A percentile compares a stretch with the other conserved stretches of the same genome.
Evolutionary conservation across 2,888 invertebrate species (phyloP).

Genomic region (Bellardia pandia): DNA sequence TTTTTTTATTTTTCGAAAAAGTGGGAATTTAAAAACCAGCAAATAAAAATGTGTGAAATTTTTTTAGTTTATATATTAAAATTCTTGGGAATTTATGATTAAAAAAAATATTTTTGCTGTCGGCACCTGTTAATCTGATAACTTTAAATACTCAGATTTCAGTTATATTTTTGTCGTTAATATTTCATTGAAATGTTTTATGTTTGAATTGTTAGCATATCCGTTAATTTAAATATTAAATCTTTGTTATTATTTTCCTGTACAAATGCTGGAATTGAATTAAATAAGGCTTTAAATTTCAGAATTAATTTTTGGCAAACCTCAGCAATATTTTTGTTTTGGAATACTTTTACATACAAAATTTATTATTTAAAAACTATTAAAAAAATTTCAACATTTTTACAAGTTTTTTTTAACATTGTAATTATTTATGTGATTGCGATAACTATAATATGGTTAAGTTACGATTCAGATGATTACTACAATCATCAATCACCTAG

Average conservation of each 20-base stretch:
- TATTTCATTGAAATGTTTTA: neutral
- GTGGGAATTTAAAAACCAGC: neutral
- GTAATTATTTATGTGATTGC: too few species aligned
- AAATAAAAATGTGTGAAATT: slow-evolving; percentile 23
- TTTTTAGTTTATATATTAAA: neutral
- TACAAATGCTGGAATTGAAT: too few species aligned
- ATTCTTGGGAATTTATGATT: slow-evolving; percentile 34
- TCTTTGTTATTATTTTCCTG: too few species aligned
- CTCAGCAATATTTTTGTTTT: slow-evolving; percentile 10
- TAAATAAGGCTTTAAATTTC: too few species aligned
- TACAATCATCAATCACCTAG: too few species aligned
- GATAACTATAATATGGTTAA: too few species aligned
- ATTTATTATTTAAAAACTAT: too few species aligned
- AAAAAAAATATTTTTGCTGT: slow-evolving; percentile 6
- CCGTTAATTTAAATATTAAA: neutral
- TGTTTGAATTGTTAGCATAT: neutral
- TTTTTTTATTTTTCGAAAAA: neutral
- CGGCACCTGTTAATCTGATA: slow-evolving; percentile 64
- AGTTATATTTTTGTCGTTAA: slow-evolving; percentile 11
- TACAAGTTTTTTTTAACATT: too few species aligned
- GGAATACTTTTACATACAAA: too few species aligned
- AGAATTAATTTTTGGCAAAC: slow-evolving; percentile 1
- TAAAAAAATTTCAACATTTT: too few species aligned
- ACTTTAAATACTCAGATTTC: slow-evolving; percentile 50
- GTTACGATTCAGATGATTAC: too few species aligned